Evolutionary conservation across 2,797 vertebrate genomes (phyloP).

Genomic region (Synaphobranchus kaupii): DNA sequence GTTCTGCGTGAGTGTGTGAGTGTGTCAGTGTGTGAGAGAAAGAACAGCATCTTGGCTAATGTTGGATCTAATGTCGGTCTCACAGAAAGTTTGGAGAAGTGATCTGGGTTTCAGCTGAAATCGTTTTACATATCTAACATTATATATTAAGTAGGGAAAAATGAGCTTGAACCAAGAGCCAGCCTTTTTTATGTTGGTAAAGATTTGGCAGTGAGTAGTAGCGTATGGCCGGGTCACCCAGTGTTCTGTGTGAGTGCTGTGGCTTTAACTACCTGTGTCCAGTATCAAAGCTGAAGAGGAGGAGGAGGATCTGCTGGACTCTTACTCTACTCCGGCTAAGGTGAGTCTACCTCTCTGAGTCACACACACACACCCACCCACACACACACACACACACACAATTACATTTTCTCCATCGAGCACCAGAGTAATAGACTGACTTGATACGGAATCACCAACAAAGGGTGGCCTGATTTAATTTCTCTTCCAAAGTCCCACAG

Average conservation of each 20-base stretch:
- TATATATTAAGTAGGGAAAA: neutral
- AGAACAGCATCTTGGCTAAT: neutral
- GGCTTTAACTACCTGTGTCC: slow-evolving; percentile 53
- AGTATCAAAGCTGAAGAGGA: slow-evolving; percentile 86
- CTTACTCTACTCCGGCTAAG: slow-evolving; percentile 87
- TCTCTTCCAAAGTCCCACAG: too few relatives aligned
- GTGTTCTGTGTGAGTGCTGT: neutral
- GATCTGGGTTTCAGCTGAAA: neutral
- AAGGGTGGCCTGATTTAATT: neutral
- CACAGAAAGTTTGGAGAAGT: neutral
- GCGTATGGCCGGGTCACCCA: neutral
- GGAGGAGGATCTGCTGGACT: slow-evolving; percentile 84
- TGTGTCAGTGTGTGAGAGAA: neutral
- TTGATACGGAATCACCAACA: neutral
- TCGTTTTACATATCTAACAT: neutral
- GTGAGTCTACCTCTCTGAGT: slow-evolving; percentile 54
- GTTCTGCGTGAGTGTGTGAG: too few relatives aligned
- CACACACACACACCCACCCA: neutral
- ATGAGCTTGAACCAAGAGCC: neutral
- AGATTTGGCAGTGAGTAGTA: neutral
- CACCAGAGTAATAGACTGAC: too few relatives aligned
- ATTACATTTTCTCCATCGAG: too few relatives aligned
- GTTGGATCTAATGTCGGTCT: neutral
- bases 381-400: neutral
- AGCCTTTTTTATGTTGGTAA: neutral